Evolutionary conservation across 2,888 invertebrate species (phyloP), one percentile per base, ranked within the genome.

Genomic region (Caenorhabditis virilis): DNA sequence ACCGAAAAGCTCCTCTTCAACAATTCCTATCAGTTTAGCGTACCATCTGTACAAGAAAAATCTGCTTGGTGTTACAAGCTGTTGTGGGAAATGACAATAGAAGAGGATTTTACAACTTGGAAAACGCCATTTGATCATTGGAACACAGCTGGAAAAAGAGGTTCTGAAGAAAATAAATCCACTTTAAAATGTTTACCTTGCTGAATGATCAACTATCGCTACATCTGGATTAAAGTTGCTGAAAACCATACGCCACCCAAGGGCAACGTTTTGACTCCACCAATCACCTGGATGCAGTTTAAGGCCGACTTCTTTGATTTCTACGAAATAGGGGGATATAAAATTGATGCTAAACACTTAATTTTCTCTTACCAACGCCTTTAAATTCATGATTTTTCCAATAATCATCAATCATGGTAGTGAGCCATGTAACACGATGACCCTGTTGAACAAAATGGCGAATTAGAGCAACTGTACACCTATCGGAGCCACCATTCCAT

Each of bases 1-100:
- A 23, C 85, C 85, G 48, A 85, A 86, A 2, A 86, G 84, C 25
- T 74, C 79, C 69, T 85, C 85, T 51, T 82, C 82, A 41, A 82
- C 68, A 25, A 79, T 52, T 50, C 79, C 78, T 36, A 82, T 79
- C 39, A 78, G 48, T n/a, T 64, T 69, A 7, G 80, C 77, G 62
- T 82, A 82, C 82, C 82, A 82, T 61, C 72, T 69, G 62, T 82
- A 82, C 49, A 82, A 65, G 69, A 82, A 82, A 61, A 82, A 79
- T 15, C 82, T 58, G 9, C 74, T 70, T 15, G 82, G 82, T 18
- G 82, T 82, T 20, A 82, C 82, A 36, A 82, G 62, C 52, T 82
- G 82, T 47, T 82, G 82, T 15, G 82, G 82, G 59, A 82, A 82
- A 50, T 82, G 82, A 41, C 82, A 82, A 53, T 82, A 82, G 68